These are phyloP conservation scores for Potamilus streckersoni DNA, from an alignment of 1,140 invertebrate species.

Conservation along the genomic window DNA sequence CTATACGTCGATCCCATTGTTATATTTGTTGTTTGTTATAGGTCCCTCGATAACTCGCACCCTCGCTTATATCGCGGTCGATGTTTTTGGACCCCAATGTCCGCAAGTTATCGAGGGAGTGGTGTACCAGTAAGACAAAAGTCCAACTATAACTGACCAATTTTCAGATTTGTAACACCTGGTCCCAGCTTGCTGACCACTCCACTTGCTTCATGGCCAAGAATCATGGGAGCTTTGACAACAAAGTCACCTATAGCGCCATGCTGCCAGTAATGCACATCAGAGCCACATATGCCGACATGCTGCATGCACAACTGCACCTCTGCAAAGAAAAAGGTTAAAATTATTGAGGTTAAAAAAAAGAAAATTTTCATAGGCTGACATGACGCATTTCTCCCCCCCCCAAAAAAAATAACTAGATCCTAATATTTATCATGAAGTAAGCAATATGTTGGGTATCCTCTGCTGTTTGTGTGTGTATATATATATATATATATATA, in stretches of 20 bases:
- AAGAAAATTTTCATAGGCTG: background rate
- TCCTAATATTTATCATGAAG: too few species aligned
- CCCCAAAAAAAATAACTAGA: too few species aligned
- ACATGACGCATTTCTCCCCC: too few species aligned
- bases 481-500: too few species aligned
- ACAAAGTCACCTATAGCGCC: constrained; percentile 77
- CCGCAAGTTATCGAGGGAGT: too few species aligned
- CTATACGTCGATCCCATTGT: too few species aligned
- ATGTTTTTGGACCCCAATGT: too few species aligned
- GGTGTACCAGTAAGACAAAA: background rate
- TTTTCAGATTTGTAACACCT: constrained; percentile 60
- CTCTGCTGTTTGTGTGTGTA: too few species aligned
- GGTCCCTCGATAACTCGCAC: too few species aligned
- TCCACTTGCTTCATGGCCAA: constrained; percentile 65
- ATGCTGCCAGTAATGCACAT: constrained; percentile 89
- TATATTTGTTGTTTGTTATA: too few species aligned
- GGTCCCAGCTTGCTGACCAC: constrained; percentile 68
- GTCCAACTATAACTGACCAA: constrained; percentile 46
- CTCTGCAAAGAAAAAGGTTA: constrained; percentile 73
- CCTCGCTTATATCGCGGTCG: too few species aligned
- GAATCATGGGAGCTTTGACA: constrained; percentile 60
- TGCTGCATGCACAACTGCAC: constrained; percentile 88
- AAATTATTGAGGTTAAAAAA: background rate
- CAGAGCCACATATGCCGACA: constrained; percentile 96
- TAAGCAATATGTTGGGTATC: too few species aligned